phyloP scores from a whole-genome alignment of 2,113 vertebrate species.

The Myiopsitta monachus region DNA sequence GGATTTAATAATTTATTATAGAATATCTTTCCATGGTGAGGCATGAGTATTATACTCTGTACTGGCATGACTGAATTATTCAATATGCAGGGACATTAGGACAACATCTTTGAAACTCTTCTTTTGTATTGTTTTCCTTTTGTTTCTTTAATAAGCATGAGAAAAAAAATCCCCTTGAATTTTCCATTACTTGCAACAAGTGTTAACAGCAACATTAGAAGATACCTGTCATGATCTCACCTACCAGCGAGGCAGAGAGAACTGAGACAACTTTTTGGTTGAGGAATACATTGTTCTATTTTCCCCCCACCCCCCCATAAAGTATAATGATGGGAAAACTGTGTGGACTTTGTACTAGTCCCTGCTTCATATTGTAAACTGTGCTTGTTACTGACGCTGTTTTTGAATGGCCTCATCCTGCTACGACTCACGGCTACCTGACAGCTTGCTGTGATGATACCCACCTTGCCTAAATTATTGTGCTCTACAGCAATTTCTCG shows the following conservation, averaged over 20 bases:
- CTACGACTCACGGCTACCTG: background rate
- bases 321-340: background rate
- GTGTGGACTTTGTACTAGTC: background rate
- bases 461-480: constrained; percentile 95
- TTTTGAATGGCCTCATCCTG: background rate
- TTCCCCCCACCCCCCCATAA: background rate
- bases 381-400: background rate
- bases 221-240: background rate
- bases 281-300: background rate
- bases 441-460: background rate
- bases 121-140: constrained; percentile 36
- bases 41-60: constrained; percentile 76
- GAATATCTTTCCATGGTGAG: constrained; percentile 75
- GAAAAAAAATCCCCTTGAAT: background rate
- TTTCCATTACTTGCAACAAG: constrained; percentile 26
- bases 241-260: background rate
- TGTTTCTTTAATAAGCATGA: constrained; percentile 37
- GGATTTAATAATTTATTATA: constrained; percentile 83
- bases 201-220: constrained; percentile 19
- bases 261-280: background rate
- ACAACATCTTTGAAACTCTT: constrained; percentile 60
- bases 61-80: constrained; percentile 83
- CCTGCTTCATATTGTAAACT: background rate
- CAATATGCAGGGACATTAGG: constrained; percentile 73
- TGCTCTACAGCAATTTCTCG: constrained; percentile 97